phyloP scores from a whole-genome alignment of 1,140 invertebrate genomes.

The Bombus sylvicola region DNA sequence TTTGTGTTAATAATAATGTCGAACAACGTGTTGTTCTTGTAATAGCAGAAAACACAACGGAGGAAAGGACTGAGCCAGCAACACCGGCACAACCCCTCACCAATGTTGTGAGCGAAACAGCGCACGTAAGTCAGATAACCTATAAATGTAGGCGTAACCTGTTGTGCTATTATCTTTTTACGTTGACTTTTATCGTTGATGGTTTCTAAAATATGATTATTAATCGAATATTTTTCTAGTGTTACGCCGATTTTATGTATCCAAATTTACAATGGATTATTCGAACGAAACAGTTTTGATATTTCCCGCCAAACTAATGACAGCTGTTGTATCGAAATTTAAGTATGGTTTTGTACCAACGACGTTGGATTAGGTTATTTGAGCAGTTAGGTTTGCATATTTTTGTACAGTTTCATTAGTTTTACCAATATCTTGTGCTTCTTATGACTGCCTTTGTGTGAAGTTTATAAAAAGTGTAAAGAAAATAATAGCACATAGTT shows the following conservation, averaged over 20 bases:
- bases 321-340: constrained; percentile 36
- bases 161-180: neutral
- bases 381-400: neutral
- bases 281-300: neutral
- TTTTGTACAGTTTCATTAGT: neutral
- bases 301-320: constrained; percentile 37
- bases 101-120: constrained; percentile 75
- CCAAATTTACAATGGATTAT: neutral
- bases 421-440: neutral
- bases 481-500: neutral
- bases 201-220: too few relatives aligned
- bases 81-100: constrained; percentile 64
- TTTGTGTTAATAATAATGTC: constrained; percentile 6
- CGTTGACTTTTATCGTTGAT: neutral
- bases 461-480: neutral
- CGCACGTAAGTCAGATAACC: constrained; percentile 76
- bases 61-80: constrained; percentile 67
- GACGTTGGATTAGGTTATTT: neutral
- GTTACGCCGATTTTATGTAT: too few relatives aligned
- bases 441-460: neutral
- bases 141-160: constrained; percentile 45
- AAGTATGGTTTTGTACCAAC: neutral
- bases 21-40: constrained; percentile 21
- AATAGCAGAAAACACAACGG: constrained; percentile 63
- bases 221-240: neutral